Base-by-base conservation (phyloP, 2,113 vertebrate genomes). In the Zosterops lateralis region DNA sequence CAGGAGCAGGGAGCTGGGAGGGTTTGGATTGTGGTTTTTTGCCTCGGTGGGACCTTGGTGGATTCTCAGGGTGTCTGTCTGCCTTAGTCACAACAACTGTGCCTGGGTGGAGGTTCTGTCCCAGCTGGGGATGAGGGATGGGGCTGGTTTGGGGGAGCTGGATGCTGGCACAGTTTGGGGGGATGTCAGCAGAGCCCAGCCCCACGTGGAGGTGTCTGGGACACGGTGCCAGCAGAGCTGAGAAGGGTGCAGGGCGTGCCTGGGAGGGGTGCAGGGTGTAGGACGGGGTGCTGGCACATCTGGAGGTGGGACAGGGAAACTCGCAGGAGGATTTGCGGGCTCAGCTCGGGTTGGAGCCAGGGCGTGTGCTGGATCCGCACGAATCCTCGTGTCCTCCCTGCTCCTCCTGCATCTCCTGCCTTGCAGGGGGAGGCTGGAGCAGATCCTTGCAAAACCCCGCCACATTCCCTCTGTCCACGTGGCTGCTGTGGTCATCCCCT, bases 271-370 rank as follows among this genome's bases (percentile, higher is more conserved):
- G 34, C 92, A n/a, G 90, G 93, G 88, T 87, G 93, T 93, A 40
- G 93, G 90, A 91, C 10, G 87, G 62, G 87, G 78, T 64, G 92
- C 93, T 93, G 92, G 93, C 93, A 85, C 95, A 60, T 70, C 75
- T 93, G 88, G 79, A 70, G 92, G 92, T 86, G 93, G 85, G 72
- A 90, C 60, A 5, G 51, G 20, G 88, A 16, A 18, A 64, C 72
- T 71, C 64, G 93, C 79, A 51, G 96, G 86, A 88, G 95, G 92
- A 96, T 96, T 90, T 95, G 93, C 48, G 85, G 82, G 74, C 71
- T 68, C 12, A 10, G 73, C 48, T 42, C 6, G 26, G 40, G 3
- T 31, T 31, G 51, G 67, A 76, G 92, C 82, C 54, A 60, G 95
- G 93, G 90, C 4, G 75, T 88, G 93, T 44, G 83, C 72, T 72